phyloP scores from a whole-genome alignment of 2,797 vertebrate species.

The Brachymystax lenok region DNA sequence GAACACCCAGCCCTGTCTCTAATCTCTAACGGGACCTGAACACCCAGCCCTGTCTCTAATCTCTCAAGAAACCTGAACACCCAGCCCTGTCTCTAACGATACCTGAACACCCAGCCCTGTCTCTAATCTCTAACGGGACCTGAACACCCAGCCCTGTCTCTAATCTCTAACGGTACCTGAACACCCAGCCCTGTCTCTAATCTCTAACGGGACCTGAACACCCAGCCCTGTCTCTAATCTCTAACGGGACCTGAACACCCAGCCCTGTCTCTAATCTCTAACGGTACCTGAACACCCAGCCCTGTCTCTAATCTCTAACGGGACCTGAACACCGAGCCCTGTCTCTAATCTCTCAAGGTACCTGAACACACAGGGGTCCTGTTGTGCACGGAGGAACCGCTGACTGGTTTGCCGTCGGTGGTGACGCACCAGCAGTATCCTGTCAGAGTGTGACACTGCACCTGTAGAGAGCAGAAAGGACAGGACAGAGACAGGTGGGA shows the following conservation, averaged over 20 bases:
- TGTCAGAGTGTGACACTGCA: conserved; percentile 97
- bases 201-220: background rate
- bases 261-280: background rate
- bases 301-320: background rate
- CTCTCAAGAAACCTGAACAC: background rate
- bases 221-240: background rate
- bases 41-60: background rate
- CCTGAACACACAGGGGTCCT: conserved; percentile 99
- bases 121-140: background rate
- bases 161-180: background rate
- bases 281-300: background rate
- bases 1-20: background rate
- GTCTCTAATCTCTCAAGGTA: conserved; percentile 4
- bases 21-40: background rate
- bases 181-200: background rate
- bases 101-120: background rate
- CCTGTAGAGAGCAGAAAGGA: conserved; percentile 71
- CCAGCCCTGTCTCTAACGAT: background rate
- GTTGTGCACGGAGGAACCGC: conserved; percentile 97
- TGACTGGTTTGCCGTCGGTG: conserved; percentile 94
- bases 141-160: background rate
- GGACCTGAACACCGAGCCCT: conserved; percentile 14
- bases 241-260: background rate
- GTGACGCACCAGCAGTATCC: conserved; percentile 99
- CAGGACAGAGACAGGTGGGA: background rate